These are phyloP conservation scores for Manduca sexta DNA, from an alignment of 1,140 invertebrate genomes.

Conservation along the genomic window DNA sequence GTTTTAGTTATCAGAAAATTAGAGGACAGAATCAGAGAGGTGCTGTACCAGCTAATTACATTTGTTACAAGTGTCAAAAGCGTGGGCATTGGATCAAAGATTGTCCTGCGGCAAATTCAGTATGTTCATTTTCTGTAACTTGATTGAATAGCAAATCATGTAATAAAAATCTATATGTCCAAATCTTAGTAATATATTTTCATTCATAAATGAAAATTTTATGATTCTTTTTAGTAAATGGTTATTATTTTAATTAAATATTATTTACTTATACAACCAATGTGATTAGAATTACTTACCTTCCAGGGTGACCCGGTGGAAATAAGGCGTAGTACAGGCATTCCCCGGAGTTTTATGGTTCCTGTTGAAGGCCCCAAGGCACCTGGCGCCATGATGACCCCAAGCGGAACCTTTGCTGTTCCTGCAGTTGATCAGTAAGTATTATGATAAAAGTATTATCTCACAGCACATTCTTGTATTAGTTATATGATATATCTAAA, in stretches of 20 bases:
- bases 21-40: slow-evolving; percentile 90
- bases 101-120: slow-evolving; percentile 81
- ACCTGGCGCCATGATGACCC: slow-evolving; percentile 95
- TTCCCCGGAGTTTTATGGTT: slow-evolving; percentile 97
- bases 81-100: slow-evolving; percentile 97
- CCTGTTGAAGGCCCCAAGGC: slow-evolving; percentile 90
- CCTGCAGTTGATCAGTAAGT: slow-evolving; percentile 93
- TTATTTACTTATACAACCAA: too few species aligned
- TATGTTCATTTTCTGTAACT: slow-evolving; percentile 19
- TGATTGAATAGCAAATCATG: background rate
- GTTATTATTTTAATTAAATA: too few species aligned
- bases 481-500: too few species aligned
- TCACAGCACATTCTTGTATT: too few species aligned
- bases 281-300: background rate
- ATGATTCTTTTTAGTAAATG: too few species aligned
- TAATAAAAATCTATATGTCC: too few species aligned
- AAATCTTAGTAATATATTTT: too few species aligned
- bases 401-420: slow-evolving; percentile 92
- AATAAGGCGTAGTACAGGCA: slow-evolving; percentile 96
- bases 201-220: too few species aligned
- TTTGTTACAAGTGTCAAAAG: slow-evolving; percentile 94
- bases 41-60: slow-evolving; percentile 90
- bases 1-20: slow-evolving; percentile 88
- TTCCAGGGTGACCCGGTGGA: slow-evolving; percentile 79
- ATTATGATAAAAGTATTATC: background rate